A percentile compares a stretch with the other conserved stretches of the same genome.
Conservation (phyloP, 2,797 vertebrate species). For the Myotis vivesi region DNA sequence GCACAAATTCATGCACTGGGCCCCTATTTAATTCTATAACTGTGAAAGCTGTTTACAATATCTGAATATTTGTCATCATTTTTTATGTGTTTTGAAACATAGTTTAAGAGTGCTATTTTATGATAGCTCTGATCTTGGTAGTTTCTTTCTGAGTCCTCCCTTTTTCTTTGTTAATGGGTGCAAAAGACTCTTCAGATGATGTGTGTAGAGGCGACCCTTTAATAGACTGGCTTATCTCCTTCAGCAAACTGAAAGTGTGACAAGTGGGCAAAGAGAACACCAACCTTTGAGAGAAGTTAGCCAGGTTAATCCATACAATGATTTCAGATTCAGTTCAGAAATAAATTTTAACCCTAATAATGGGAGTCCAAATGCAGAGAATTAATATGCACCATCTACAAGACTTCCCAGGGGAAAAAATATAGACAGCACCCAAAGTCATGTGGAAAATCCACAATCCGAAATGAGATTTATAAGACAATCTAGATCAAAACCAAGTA, state of each 20-base stretch:
- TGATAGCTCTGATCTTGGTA: constrained; percentile 76
- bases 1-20: too few relatives aligned
- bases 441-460: constrained; percentile 78
- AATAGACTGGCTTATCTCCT: constrained; percentile 91
- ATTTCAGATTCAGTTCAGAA: constrained; percentile 93
- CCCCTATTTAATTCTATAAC: not conserved
- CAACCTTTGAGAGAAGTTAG: constrained; percentile 91
- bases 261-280: constrained; percentile 91
- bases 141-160: constrained; percentile 63
- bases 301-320: constrained; percentile 91
- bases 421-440: constrained; percentile 82
- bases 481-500: constrained; percentile 66
- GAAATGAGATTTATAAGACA: constrained; percentile 72
- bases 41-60: not conserved
- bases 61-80: not conserved
- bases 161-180: constrained; percentile 49
- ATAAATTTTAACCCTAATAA: constrained; percentile 90
- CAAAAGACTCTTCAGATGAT: constrained; percentile 84
- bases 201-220: constrained; percentile 89
- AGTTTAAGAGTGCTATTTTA: not conserved
- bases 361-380: constrained; percentile 84
- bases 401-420: constrained; percentile 79
- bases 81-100: constrained; percentile 10
- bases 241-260: constrained; percentile 92
- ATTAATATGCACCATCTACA: constrained; percentile 75